Evolutionary conservation across 2,888 invertebrate species (phyloP), one percentile per base, ranked within the genome.

Genomic region (Macrophya alboannulata): DNA sequence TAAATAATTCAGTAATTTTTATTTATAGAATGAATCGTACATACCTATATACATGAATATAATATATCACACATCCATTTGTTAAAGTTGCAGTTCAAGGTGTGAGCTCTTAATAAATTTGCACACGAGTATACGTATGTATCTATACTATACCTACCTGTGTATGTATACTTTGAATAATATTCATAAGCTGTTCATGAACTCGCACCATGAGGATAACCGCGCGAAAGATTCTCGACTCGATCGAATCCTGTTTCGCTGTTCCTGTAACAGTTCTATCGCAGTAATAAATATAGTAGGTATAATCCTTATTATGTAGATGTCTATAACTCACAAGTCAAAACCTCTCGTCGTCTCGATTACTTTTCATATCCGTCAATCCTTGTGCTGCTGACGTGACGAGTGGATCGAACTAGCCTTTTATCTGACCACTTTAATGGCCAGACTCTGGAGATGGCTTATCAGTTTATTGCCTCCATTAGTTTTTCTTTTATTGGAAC

Each of bases 211-310:
- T 31, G 31, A 9, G 21, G 74, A 76, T 76, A 25, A n/a, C 12
- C 21, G 48, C 74, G 21, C 51, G 51, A 17, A 15, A 77, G 51
- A n/a, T 31, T 77, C 37, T 51, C n/a, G 25, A 74, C 45, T 40
- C 72, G 77, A 51, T 8, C 77, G 37, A 55, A 77, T 77, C 55
- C 43, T 72, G 72, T 72, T 72, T 43, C 21, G 72, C n/a, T n/a
- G 43, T 72, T 55, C 77, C 77, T 25, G 17, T 74, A 21, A 25
- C 21, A 25, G 25, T 45, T 74, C 74, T n/a, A n/a, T 45, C 40
- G 15, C 40, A 43, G 15, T n/a, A 43, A 72, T 43, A n/a, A 55
- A 55, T 62, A 10, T 21, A 62, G n/a, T 48, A 48, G 9, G 62
- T 37, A 55, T 77, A n/a, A 77, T 77, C 51, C 51, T 31, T n/a